A percentile compares a stretch with the other conserved stretches of the same genome.
phyloP scores from a whole-genome alignment of 2,113 vertebrate species.

The Oncorhynchus kisutch region DNA sequence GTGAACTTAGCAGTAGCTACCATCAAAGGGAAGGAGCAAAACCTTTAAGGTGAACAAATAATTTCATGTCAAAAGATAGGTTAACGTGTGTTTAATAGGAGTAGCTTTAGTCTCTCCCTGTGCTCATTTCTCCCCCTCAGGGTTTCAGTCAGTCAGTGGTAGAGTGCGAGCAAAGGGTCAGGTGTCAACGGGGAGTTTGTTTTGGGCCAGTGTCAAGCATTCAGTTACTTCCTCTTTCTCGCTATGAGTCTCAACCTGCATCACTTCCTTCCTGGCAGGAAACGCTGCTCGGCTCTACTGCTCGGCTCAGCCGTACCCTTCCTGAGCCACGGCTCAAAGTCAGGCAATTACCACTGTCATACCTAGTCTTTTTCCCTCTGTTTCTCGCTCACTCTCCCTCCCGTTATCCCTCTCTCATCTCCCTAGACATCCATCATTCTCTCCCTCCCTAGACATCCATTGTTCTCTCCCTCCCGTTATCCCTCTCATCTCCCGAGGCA shows the following conservation, averaged over 20 bases:
- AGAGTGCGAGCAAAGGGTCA: not conserved
- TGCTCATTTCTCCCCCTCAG: not conserved
- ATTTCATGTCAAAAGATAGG: no score
- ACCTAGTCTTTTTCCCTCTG: no score
- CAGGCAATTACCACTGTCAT: not conserved
- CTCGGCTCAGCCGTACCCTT: slow-evolving; percentile 7
- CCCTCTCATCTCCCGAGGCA: no score
- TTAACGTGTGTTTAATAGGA: no score
- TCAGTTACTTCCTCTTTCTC: not conserved
- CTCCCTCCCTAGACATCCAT: no score
- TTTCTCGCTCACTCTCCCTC: not conserved
- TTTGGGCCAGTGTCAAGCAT: slow-evolving; percentile 2
- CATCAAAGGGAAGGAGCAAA: not conserved
- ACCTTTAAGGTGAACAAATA: no score
- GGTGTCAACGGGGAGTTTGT: not conserved
- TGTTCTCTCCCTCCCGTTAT: no score
- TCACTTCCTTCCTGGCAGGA: slow-evolving; percentile 50
- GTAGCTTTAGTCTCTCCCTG: not conserved
- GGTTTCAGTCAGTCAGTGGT: not conserved
- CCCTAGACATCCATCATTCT: not conserved
- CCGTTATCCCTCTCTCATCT: not conserved
- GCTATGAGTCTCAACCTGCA: not conserved
- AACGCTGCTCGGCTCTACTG: slow-evolving; percentile 2
- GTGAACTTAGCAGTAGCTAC: not conserved
- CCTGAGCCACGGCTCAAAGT: not conserved